phyloP scores from a whole-genome alignment of 2,888 invertebrate species.

The Hyles lineata region DNA sequence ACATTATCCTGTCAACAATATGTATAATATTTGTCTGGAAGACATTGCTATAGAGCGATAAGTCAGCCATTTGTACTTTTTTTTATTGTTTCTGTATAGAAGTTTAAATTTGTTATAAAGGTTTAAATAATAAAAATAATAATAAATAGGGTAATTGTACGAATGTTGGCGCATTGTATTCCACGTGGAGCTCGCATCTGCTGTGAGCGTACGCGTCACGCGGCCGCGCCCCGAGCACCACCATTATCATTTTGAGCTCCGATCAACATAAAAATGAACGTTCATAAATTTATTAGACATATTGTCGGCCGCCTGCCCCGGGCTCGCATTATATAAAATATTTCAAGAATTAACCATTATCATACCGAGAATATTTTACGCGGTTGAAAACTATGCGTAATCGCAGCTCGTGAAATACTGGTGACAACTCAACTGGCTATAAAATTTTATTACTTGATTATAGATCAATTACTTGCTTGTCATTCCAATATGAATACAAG shows the following conservation, averaged over 20 bases:
- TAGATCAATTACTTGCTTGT: background rate
- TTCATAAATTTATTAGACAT: conserved; percentile 85
- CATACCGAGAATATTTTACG: conserved; percentile 73
- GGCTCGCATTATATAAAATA: conserved; percentile 82
- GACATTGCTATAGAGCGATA: too few relatives aligned
- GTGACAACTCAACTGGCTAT: conserved; percentile 19
- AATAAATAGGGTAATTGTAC: background rate
- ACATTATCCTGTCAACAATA: background rate
- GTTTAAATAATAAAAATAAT: too few relatives aligned
- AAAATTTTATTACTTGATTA: conserved; percentile 24
- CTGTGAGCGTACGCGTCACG: conserved; percentile 52
- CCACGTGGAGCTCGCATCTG: conserved; percentile 30
- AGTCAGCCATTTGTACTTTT: too few relatives aligned
- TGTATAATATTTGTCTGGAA: too few relatives aligned
- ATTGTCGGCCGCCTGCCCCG: conserved; percentile 79
- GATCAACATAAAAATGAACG: conserved; percentile 84
- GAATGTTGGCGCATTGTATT: conserved; percentile 2
- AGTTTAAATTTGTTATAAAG: too few relatives aligned
- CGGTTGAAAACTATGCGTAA: conserved; percentile 63
- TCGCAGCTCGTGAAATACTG: conserved; percentile 48
- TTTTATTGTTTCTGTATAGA: too few relatives aligned
- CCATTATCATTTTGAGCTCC: conserved; percentile 83
- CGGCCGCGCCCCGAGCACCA: conserved; percentile 76
- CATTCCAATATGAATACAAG: background rate
- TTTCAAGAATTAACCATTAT: conserved; percentile 84